Evolutionary conservation across 2,797 vertebrate genomes (phyloP).

Genomic region (Crypturellus tataupa): DNA sequence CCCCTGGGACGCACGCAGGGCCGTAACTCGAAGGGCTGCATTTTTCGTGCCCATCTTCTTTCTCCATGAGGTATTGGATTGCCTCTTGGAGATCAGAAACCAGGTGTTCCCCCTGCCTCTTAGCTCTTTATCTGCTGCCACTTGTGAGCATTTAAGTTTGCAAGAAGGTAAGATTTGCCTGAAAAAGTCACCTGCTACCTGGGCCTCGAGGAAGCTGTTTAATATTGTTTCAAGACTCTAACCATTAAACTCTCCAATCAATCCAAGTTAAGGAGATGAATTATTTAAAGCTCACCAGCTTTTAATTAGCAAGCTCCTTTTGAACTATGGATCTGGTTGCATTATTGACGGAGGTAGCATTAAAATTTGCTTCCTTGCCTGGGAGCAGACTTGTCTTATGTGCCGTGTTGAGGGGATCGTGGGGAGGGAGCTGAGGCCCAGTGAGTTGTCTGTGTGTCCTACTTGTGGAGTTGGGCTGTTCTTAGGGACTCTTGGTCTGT

Average conservation of each 20-base stretch:
- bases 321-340: constrained; percentile 95
- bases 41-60: not conserved
- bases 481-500: not conserved
- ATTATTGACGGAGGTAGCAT: constrained; percentile 92
- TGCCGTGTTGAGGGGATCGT: not conserved
- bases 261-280: constrained; percentile 99
- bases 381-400: constrained; percentile 66
- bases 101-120: constrained; percentile 14
- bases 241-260: constrained; percentile 97
- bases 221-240: constrained; percentile 96
- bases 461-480: not conserved
- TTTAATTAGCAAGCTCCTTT: constrained; percentile 99
- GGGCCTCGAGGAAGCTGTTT: constrained; percentile 87
- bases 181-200: constrained; percentile 60
- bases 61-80: not conserved
- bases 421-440: not conserved
- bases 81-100: not conserved
- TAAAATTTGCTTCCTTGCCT: constrained; percentile 78
- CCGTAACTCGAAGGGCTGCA: not conserved
- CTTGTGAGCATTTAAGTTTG: constrained; percentile 41
- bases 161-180: constrained; percentile 46
- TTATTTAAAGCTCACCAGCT: constrained; percentile 97
- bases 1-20: too few species aligned
- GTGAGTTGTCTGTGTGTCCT: not conserved
- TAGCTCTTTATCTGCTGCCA: not conserved